phyloP scores from a whole-genome alignment of 2,888 invertebrate species.

The Galerucella pusilla region DNA sequence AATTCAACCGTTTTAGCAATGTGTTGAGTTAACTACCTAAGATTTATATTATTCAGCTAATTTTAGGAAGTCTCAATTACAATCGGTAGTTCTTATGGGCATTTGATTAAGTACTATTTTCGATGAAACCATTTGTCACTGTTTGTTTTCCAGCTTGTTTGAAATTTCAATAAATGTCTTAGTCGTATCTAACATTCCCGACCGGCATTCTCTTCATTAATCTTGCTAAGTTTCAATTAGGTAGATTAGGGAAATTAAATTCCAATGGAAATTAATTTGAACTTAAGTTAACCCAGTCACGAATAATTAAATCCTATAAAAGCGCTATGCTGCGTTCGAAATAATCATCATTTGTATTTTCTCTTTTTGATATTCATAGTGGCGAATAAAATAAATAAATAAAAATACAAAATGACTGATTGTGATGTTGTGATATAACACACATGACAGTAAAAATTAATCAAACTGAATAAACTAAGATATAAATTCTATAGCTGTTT shows the following conservation, averaged over 20 bases:
- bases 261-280: conserved; percentile 43
- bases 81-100: conserved; percentile 20
- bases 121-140: conserved; percentile 27
- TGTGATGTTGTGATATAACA: not conserved
- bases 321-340: conserved; percentile 23
- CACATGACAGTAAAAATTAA: too few relatives aligned
- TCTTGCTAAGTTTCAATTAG: conserved; percentile 43
- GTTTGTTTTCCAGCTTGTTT: conserved; percentile 27
- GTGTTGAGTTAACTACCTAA: not conserved
- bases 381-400: not conserved
- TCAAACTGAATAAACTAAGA: too few relatives aligned
- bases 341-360: conserved; percentile 25
- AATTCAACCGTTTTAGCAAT: not conserved
- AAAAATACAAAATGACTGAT: not conserved
- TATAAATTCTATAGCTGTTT: too few relatives aligned
- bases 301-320: conserved; percentile 41
- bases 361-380: conserved; percentile 24
- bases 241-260: conserved; percentile 43
- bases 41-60: not conserved
- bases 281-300: conserved; percentile 32
- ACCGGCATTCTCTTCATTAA: conserved; percentile 36
- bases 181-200: conserved; percentile 14
- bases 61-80: not conserved
- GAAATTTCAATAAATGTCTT: conserved; percentile 30
- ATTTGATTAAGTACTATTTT: conserved; percentile 21